Evolutionary conservation across 2,888 invertebrate species (phyloP), one percentile per base, ranked within the genome.

Genomic region (Anagyrus pseudococci): DNA sequence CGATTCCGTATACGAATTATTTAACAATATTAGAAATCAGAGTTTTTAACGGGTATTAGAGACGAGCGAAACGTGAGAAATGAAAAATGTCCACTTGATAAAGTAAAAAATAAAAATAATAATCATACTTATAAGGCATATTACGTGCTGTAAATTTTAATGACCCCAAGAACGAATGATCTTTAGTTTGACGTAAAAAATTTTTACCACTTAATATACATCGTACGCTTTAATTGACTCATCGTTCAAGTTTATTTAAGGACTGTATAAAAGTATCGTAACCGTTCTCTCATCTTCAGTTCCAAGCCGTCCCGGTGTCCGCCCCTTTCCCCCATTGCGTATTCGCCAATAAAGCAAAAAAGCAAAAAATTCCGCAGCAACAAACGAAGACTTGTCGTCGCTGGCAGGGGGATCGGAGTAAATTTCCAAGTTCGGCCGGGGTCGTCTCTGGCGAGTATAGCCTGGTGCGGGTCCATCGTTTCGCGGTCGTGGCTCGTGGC

Each of bases 201-300:
- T 62, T 57, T 56, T 63, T 55, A 40, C 44, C 40, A 43, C 54
- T 63, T 60, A 52, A 60, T 60, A 60, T 50, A 37, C 63, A 44
- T 54, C 60, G 57, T 57, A 49, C 52, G 53, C 48, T 57, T 60
- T 64, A 64, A 64, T 64, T 60, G 64, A 64, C 64, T 64, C 64
- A 54, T 64, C 64, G 57, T 53, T 56, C 40, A 47, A 64, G 44
- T 64, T 64, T 64, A 60, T 58, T 57, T 60, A 53, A 53, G 40
- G 57, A 57, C 57, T 63, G 58, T 63, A 58, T 58, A 64, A 59
- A 64, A 56, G 48, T 52, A 56, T 19, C 37, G 19, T 33, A 43
- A 29, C 4, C 4, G 29, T 29, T 29, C 29, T 29, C 47, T 40
- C 47, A 33, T 23, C 40, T 23, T 20, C 40, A 41, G 40, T 33